phyloP scores from a whole-genome alignment of 2,888 invertebrate species.

The Megamerina dolium region DNA sequence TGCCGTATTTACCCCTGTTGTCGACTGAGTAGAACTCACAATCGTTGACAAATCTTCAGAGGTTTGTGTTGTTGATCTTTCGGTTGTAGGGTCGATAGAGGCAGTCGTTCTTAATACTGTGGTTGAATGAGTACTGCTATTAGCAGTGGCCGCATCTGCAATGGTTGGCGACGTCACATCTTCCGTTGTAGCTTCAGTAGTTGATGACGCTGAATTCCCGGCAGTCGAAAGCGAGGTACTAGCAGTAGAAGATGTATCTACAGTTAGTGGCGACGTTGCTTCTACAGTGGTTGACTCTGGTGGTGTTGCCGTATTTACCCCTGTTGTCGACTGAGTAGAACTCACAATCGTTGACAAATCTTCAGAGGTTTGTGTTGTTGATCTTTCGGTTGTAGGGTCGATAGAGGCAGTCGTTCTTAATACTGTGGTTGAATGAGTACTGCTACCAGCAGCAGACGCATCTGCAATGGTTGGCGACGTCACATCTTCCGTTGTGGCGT shows the following conservation, averaged over 20 bases:
- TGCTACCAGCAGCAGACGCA: not conserved
- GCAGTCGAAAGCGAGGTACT: too few relatives aligned
- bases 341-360: too few relatives aligned
- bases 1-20: not conserved
- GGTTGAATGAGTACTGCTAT: too few relatives aligned
- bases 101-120: not conserved
- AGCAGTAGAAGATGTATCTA: not conserved
- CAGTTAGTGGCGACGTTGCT: not conserved
- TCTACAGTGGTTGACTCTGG: not conserved
- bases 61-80: not conserved
- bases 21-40: not conserved
- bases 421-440: too few relatives aligned
- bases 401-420: not conserved
- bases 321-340: not conserved
- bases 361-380: not conserved
- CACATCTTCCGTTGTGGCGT: not conserved
- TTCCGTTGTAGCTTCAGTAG: not conserved
- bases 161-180: too few relatives aligned
- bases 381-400: not conserved
- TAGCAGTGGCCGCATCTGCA: too few relatives aligned
- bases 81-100: not conserved
- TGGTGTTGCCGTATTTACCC: not conserved
- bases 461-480: not conserved
- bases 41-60: too few relatives aligned
- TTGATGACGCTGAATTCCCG: too few relatives aligned